Evolutionary conservation across 1,140 invertebrate genomes (phyloP), one percentile per base, ranked within the genome.

Genomic region (Odontomachus brunneus): DNA sequence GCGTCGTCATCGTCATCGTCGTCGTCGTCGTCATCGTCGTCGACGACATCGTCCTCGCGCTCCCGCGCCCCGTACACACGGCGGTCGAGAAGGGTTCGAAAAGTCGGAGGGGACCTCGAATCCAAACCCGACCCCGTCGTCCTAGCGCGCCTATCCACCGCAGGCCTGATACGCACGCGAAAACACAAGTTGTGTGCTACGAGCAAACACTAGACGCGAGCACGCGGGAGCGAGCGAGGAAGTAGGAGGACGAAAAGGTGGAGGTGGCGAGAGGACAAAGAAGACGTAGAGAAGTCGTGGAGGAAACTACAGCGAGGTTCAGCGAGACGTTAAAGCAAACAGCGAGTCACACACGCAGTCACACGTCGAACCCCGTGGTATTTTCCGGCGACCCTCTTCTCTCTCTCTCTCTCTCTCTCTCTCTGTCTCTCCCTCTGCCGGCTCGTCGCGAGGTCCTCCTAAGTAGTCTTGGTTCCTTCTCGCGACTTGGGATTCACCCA

Each of bases 241-340:
- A 24, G 71, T 59, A 63, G 53, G 62, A 49, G 63, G 38, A 33
- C 9, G 51, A 62, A 14, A 15, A 22, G n/a, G 19, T 44, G 38
- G 38, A 0, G 38, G 29, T 33, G 29, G 29, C 29, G 29, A 33
- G 29, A 9, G 44, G 7, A 62, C 48, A 53, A 67, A 83, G 78
- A 80, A 82, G 63, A 73, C 60, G 83, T 55, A 74, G 75, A 75
- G 81, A 86, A 86, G 63, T 63, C 76, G 73, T 73, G 73, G 76
- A 84, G 62, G 65, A 66, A 44, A 83, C 80, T 83, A 80, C 88
- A 87, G 60, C 82, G 86, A 91, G 63, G 86, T 75, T 82, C 89
- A 88, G 55, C 78, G 88, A 91, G 90, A 92, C 91, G 92, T 91
- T 89, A 93, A 93, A 90, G 89, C 88, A 92, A 93, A 93, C 87